Base-by-base conservation (phyloP, 2,888 invertebrate species). In the Perizoma flavofasciatum region DNA sequence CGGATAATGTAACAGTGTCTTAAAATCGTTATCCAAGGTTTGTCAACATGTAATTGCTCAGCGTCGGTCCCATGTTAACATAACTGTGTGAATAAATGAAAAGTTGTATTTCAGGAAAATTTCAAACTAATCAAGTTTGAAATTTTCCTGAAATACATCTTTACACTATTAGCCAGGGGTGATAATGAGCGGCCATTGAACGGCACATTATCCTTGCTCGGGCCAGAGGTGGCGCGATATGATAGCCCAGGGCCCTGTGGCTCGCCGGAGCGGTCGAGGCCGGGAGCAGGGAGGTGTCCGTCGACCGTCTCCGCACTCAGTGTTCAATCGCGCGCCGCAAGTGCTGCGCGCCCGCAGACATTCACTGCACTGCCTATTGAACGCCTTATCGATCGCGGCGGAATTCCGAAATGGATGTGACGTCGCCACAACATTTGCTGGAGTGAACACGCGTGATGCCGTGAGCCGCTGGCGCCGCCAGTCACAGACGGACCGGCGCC, bases 281-380 rank as follows among this genome's bases (percentile, higher is more conserved):
- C 84, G 88, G 88, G 86, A 84, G 83, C 79, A 82, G 79, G 87
- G 89, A 78, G 83, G 83, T 82, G 86, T 83, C 78, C 83, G 83
- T 73, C 79, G 81, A 81, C 82, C 75, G 61, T 56, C 74, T 77
- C 75, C 82, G 77, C 78, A 81, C 72, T 89, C 91, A 92, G 91
- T 91, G 68, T 82, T 85, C 83, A 85, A 81, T 83, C 88, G 89
- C 86, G 82, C 90, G 89, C 80, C 85, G 79, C 80, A 77, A 85
- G 85, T 84, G 86, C 77, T 86, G 91, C 89, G 89, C 90, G 90
- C 84, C 81, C 89, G 88, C 86, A 74, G 69, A 77, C 80, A 75
- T 75, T 82, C 82, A 81, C 81, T 77, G 81, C 82, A 78, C 70
- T 73, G 70, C 71, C 76, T 68, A 81, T 77, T 75, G 75, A 75